Evolutionary conservation across 1,140 invertebrate genomes (phyloP).

Genomic region (Drosophila ercepeae): DNA sequence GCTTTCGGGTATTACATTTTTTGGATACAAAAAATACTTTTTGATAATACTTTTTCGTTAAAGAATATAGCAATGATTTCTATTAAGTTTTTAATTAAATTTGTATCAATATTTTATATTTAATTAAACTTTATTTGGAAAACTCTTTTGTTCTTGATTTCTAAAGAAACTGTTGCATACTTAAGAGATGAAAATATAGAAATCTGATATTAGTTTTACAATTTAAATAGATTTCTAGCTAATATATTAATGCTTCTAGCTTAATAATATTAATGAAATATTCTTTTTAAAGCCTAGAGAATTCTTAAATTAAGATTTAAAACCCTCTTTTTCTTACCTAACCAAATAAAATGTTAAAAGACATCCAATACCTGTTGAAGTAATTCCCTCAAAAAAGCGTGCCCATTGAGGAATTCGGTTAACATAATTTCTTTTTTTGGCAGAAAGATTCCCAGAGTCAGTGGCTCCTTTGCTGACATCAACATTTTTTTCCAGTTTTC

Average conservation of each 20-base stretch:
- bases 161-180: background rate
- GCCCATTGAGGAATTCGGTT: conserved; percentile 37
- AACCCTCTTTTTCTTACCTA: no score
- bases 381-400: conserved; percentile 22
- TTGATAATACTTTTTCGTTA: no score
- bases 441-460: conserved; percentile 42
- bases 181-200: background rate
- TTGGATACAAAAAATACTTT: no score
- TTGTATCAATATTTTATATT: background rate
- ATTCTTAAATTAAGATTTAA: no score
- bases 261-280: no score
- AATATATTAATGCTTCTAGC: no score
- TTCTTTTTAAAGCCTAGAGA: no score
- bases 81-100: no score
- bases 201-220: background rate
- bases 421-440: conserved; percentile 1
- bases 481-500: background rate
- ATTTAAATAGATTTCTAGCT: no score
- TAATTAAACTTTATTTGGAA: background rate
- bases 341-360: no score
- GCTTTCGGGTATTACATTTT: no score
- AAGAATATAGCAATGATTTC: no score
- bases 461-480: conserved; percentile 53
- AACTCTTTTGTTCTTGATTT: background rate
- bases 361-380: conserved; percentile 36